Conservation (phyloP, 1,140 invertebrate species). For the Drosophila elegans region DNA sequence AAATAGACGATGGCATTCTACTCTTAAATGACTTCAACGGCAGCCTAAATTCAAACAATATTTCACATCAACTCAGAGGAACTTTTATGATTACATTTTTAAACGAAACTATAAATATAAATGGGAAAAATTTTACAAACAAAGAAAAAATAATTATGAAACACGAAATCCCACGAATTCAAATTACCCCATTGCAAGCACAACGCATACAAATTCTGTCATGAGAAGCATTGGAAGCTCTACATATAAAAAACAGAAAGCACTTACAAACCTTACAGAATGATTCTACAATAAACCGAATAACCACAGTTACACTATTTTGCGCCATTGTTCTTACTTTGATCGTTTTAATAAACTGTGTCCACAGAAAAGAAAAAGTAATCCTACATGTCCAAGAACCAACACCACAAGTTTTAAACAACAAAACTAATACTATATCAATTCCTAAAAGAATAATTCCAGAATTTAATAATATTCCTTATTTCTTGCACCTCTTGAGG, state of each 20-base stretch:
- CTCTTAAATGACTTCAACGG: background rate
- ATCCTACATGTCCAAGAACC: background rate
- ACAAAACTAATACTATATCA: constrained; percentile 2
- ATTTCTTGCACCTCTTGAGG: too few species aligned
- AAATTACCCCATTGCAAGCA: too few species aligned
- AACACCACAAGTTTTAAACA: background rate
- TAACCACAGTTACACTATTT: background rate
- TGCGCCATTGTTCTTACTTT: background rate
- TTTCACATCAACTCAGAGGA: background rate
- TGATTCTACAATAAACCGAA: background rate
- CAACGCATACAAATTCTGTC: too few species aligned
- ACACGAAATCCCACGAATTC: background rate
- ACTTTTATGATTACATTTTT: background rate
- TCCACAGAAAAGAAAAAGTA: constrained; percentile 1
- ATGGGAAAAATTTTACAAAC: background rate
- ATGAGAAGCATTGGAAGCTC: background rate
- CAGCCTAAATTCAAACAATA: background rate
- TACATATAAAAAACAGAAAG: background rate
- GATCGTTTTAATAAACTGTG: background rate
- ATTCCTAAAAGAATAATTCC: background rate
- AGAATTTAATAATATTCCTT: constrained; percentile 6
- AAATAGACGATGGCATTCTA: background rate
- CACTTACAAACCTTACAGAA: background rate
- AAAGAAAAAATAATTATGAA: constrained; percentile 3
- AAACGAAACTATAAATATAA: constrained; percentile 2